phyloP scores from a whole-genome alignment of 2,888 invertebrate genomes.

The Amaurobius ferox region DNA sequence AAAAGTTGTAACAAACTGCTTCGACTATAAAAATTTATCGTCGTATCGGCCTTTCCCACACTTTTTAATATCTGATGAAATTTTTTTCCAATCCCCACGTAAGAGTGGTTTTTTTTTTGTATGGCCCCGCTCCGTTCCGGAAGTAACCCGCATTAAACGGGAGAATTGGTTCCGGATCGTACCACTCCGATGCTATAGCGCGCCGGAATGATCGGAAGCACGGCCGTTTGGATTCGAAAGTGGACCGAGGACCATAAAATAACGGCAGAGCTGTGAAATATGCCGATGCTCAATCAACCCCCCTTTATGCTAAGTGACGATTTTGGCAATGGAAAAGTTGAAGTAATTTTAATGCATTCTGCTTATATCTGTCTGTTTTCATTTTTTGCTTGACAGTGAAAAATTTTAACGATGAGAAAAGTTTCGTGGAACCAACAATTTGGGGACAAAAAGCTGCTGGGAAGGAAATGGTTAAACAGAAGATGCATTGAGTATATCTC shows the following conservation, averaged over 20 bases:
- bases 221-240: slow-evolving; percentile 66
- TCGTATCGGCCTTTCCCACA: slow-evolving; percentile 71
- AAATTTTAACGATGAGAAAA: slow-evolving; percentile 9
- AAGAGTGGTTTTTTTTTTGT: not conserved
- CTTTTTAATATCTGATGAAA: slow-evolving; percentile 54
- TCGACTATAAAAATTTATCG: slow-evolving; percentile 67
- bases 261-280: slow-evolving; percentile 20
- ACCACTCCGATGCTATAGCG: slow-evolving; percentile 11
- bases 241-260: slow-evolving; percentile 53
- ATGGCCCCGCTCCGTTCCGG: slow-evolving; percentile 47
- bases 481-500: too few species aligned
- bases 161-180: slow-evolving; percentile 49
- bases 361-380: not conserved
- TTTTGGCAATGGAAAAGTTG: not conserved
- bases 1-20: slow-evolving; percentile 26
- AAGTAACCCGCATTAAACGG: slow-evolving; percentile 62
- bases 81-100: slow-evolving; percentile 6
- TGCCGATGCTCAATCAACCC: slow-evolving; percentile 40
- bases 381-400: not conserved
- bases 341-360: not conserved
- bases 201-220: slow-evolving; percentile 45
- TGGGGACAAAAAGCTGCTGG: too few species aligned
- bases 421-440: not conserved
- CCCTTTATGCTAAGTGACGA: slow-evolving; percentile 23
- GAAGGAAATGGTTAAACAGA: too few species aligned